Base-by-base conservation (phyloP, 2,797 vertebrate species). In the Kryptopterus vitreolus region DNA sequence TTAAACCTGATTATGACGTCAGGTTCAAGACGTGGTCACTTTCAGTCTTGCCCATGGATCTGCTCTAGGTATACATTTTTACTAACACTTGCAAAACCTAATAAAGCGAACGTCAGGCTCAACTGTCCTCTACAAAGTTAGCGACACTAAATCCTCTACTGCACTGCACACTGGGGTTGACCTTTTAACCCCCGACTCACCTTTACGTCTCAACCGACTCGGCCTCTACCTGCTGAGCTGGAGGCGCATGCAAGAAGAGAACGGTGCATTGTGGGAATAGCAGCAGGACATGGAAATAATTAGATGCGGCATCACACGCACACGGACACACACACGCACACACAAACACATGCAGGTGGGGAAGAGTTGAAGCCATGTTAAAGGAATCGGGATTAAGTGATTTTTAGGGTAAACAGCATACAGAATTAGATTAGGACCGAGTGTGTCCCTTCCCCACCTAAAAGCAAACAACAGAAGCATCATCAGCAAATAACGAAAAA, bases 191-290 rank as follows among this genome's bases (percentile, higher is more conserved):
- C 89, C 84, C 84, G 87, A 93, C 94, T 94, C 92, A 95, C 94
- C 93, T 95, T 82, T 88, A 91, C 81, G 87, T 90, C 91, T 93
- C 90, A 92, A 91, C 88, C 89, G 92, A 93, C 91, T 89, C 78
- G 69, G 82, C 90, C 91, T 89, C 91, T 91, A 93, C 91, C 92
- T 89, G 92, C 90, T 90, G 91, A 89, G 88, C 92, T 92, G 91
- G 75, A 50, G 90, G 91, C 79, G 71, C 90, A 91, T 89, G 93
- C 91, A 93, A 88, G 90, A 88, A 89, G 91, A 88, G 89, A 85
- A 52, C 89, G 89, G 88, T 91, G 92, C 92, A 92, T 91, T 90
- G 91, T 92, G 89, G 90, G 91, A 92, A 94, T 91, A 91, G 93
- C 87, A 93, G 86, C 84, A 88, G 87, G 90, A 93, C 84, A 92